phyloP scores from a whole-genome alignment of 2,797 vertebrate species.

The Syndactyla subalaris region DNA sequence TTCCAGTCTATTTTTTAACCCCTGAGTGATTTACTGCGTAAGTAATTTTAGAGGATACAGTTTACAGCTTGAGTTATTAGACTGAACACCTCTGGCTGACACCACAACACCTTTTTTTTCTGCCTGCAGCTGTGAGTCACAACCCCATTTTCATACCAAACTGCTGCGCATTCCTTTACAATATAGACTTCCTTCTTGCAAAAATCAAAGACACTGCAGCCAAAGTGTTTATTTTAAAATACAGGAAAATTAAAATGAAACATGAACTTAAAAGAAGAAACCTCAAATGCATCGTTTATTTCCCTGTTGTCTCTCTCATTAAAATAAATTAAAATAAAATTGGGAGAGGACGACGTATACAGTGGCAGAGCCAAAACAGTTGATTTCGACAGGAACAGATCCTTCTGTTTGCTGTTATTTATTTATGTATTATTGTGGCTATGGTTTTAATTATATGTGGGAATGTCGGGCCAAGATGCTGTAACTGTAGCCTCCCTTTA shows the following conservation, averaged over 20 bases:
- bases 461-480: constrained; percentile 44
- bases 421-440: constrained; percentile 25
- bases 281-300: constrained; percentile 63
- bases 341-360: neutral
- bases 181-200: constrained; percentile 77
- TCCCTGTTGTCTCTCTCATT: neutral
- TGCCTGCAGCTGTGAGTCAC: constrained; percentile 78
- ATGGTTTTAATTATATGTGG: constrained; percentile 61
- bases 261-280: constrained; percentile 62
- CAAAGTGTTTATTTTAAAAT: constrained; percentile 78
- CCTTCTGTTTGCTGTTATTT: constrained; percentile 57
- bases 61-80: constrained; percentile 83
- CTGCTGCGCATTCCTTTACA: constrained; percentile 77
- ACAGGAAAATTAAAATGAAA: constrained; percentile 79
- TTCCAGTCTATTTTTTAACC: constrained; percentile 70
- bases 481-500: constrained; percentile 16
- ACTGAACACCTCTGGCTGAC: constrained; percentile 81
- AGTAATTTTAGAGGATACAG: constrained; percentile 80
- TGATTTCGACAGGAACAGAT: constrained; percentile 36
- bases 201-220: constrained; percentile 76
- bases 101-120: constrained; percentile 75
- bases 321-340: constrained; percentile 47
- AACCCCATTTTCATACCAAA: constrained; percentile 74
- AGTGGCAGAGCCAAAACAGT: constrained; percentile 1
- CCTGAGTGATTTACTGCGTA: constrained; percentile 77